Evolutionary conservation across 2,888 invertebrate genomes (phyloP), one percentile per base, ranked within the genome.

Genomic region (Hirtodrosophila histrioides): DNA sequence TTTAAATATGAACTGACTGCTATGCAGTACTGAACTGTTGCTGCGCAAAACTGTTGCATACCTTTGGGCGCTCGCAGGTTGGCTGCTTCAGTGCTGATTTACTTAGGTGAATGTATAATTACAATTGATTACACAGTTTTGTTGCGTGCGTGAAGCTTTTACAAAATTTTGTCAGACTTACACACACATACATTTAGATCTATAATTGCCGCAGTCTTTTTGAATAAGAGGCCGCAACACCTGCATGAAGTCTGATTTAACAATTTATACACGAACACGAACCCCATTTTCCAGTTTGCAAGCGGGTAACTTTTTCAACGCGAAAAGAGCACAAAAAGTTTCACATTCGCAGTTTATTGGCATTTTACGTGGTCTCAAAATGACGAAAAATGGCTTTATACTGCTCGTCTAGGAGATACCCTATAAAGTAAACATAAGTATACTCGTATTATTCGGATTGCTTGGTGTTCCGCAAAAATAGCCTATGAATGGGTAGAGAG

Each of bases 311-410:
- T 69, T 73, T 69, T 75, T 53, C 39, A 40, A 27, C 46, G 46
- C 50, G 37, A 74, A 74, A 74, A 72, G 62, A 61, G 69, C 75
- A 66, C 51, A 63, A 45, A 43, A 86, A 80, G 61, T 81, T 84
- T 77, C 36, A n/a, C 49, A 60, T 56, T 63, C 36, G 51, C 67
- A 81, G 82, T 81, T 81, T 81, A 86, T 86, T 84, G 81, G 83
- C 62, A 67, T 78, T 84, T 81, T 86, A 86, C 81, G 81, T 84
- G 78, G 69, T 48, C 35, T 40, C 27, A 11, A 11, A 37, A 9
- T 8, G 31, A 31, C 1, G 0, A 31, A 31, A 31, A 31, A 31
- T 31, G 7, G 4, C 6, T 6, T 31, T 5, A 45, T 11, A 3
- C 23, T 12, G 36, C 17, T 6, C 17, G 23, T 27, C 4, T 4